Evolutionary conservation across 2,113 vertebrate genomes (phyloP).

Genomic region (Sceloporus undulatus): DNA sequence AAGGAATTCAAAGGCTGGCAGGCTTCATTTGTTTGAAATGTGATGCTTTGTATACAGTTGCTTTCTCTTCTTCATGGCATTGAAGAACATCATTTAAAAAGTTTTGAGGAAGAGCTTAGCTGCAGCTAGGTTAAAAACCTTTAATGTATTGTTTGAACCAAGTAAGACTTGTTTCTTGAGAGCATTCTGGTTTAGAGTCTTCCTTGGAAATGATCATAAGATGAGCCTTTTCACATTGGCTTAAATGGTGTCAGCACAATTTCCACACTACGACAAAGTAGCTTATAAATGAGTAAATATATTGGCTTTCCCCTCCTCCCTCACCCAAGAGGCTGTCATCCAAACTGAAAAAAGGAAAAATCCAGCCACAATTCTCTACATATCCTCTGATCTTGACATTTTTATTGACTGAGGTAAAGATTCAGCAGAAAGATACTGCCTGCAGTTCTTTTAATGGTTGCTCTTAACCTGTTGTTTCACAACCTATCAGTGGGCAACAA

Average conservation of each 20-base stretch:
- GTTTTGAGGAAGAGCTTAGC: conserved; percentile 44
- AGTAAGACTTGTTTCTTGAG: neutral
- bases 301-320: neutral
- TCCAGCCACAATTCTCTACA: neutral
- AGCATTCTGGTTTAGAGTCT: neutral
- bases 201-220: conserved; percentile 40
- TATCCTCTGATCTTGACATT: neutral
- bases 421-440: conserved; percentile 13
- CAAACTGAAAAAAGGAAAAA: conserved; percentile 31
- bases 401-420: conserved; percentile 30
- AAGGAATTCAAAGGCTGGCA: conserved; percentile 62
- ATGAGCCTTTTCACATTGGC: conserved; percentile 29
- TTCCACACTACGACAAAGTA: conserved; percentile 16
- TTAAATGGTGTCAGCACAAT: conserved; percentile 47
- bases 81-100: conserved; percentile 38
- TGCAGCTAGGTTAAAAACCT: neutral
- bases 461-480: conserved; percentile 15
- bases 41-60: conserved; percentile 33
- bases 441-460: neutral
- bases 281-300: conserved; percentile 47
- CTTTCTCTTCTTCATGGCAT: conserved; percentile 54
- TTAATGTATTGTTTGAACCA: neutral
- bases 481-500: conserved; percentile 19
- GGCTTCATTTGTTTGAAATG: conserved; percentile 54
- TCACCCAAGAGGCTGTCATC: conserved; percentile 25